Percentiles rank a stretch among this genome's conserved stretches.
phyloP scores from a whole-genome alignment of 2,113 vertebrate species.

The Argyrosomus japonicus region DNA sequence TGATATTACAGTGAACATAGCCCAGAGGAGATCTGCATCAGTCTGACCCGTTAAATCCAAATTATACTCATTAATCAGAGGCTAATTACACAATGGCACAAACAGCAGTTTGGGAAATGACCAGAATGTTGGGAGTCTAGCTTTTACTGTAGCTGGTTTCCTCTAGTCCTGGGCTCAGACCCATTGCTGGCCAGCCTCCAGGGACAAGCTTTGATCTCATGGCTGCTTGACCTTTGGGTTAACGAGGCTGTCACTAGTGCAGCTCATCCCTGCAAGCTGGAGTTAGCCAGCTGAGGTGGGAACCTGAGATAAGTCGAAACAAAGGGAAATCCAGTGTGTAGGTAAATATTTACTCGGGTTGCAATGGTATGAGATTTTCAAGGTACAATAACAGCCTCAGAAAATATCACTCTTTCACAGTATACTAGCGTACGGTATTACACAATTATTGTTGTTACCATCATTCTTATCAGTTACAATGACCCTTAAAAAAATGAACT shows the following conservation, averaged over 20 bases:
- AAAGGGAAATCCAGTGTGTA: neutral
- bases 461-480: too few relatives aligned
- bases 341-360: neutral
- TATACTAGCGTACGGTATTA: too few relatives aligned
- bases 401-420: too few relatives aligned
- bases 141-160: constrained; percentile 18
- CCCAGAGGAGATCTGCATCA: constrained; percentile 18
- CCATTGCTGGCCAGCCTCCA: neutral
- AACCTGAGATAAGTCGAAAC: neutral
- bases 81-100: constrained; percentile 58
- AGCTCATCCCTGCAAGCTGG: neutral
- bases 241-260: constrained; percentile 7
- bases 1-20: neutral
- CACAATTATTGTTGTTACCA: too few relatives aligned
- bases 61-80: constrained; percentile 74
- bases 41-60: constrained; percentile 62
- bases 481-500: too few relatives aligned
- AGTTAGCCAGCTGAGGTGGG: neutral
- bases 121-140: constrained; percentile 11
- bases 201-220: constrained; percentile 28
- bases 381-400: too few relatives aligned
- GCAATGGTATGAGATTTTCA: too few relatives aligned
- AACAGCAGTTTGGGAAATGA: constrained; percentile 10
- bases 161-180: constrained; percentile 10
- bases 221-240: constrained; percentile 45